A percentile compares a stretch with the other conserved stretches of the same genome.
These are phyloP conservation scores for Drosophila picticornis DNA, from an alignment of 2,888 invertebrate species.

Conservation along the genomic window DNA sequence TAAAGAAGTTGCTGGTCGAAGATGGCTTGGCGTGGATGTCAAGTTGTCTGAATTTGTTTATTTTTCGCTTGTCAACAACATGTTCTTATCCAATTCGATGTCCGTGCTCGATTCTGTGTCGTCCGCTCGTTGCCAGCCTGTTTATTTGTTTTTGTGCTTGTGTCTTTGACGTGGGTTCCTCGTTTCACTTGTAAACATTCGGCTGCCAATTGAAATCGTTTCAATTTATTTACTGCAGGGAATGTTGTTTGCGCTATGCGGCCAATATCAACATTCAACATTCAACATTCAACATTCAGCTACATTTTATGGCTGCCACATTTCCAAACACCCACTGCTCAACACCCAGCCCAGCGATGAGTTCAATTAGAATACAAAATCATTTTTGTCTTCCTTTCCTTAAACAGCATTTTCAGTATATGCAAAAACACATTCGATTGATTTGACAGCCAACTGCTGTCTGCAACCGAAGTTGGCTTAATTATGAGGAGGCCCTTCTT, in stretches of 20 bases:
- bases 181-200: slow-evolving; percentile 70
- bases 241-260: slow-evolving; percentile 58
- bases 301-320: slow-evolving; percentile 63
- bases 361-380: slow-evolving; percentile 68
- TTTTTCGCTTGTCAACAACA: slow-evolving; percentile 73
- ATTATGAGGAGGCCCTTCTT: slow-evolving; percentile 13
- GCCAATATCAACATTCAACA: slow-evolving; percentile 56
- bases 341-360: slow-evolving; percentile 30
- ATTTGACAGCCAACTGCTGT: slow-evolving; percentile 29
- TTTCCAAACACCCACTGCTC: slow-evolving; percentile 1
- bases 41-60: slow-evolving; percentile 72
- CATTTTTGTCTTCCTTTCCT: neutral
- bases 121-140: slow-evolving; percentile 28
- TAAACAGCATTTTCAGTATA: slow-evolving; percentile 22
- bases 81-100: slow-evolving; percentile 26
- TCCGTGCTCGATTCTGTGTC: slow-evolving; percentile 3
- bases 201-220: slow-evolving; percentile 76
- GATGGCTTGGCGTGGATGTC: slow-evolving; percentile 27
- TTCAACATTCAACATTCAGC: slow-evolving; percentile 57
- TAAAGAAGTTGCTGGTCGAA: slow-evolving; percentile 23
- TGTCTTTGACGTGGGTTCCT: slow-evolving; percentile 47
- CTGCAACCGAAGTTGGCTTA: slow-evolving; percentile 15
- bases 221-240: slow-evolving; percentile 76
- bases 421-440: slow-evolving; percentile 42
- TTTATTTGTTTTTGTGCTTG: slow-evolving; percentile 57